Conservation (phyloP, 2,113 vertebrate genomes). For the Collichthys lucidus region DNA sequence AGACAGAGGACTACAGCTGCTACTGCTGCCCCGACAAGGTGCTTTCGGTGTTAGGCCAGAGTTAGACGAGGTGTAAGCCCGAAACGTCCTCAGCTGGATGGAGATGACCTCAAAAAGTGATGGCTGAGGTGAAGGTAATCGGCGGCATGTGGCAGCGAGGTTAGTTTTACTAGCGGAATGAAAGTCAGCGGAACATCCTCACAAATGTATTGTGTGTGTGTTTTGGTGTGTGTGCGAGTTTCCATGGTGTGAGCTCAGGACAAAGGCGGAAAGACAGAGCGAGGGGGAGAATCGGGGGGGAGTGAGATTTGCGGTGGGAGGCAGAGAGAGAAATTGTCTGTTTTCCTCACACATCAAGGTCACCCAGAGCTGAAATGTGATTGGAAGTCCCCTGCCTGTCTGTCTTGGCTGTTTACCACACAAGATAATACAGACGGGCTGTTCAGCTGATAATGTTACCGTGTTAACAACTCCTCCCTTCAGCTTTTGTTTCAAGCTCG, state of each 20-base stretch:
- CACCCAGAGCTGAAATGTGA: constrained; percentile 65
- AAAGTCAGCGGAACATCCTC: constrained; percentile 18
- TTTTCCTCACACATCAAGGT: constrained; percentile 71
- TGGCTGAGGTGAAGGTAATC: not conserved
- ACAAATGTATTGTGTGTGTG: not conserved
- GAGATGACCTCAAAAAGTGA: constrained; percentile 8
- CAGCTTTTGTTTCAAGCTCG: constrained; percentile 73
- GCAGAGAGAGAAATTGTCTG: constrained; percentile 53
- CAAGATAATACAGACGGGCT: constrained; percentile 58
- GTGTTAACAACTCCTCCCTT: constrained; percentile 70
- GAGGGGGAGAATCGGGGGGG: constrained; percentile 25
- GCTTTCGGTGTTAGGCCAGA: constrained; percentile 4
- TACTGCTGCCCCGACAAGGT: constrained; percentile 9
- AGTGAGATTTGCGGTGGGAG: constrained; percentile 43
- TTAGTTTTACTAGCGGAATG: not conserved
- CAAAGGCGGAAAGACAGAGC: constrained; percentile 42
- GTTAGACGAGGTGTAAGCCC: not conserved
- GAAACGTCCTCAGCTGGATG: constrained; percentile 19
- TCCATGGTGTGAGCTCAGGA: constrained; percentile 22
- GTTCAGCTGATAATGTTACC: constrained; percentile 73
- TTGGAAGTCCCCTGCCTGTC: constrained; percentile 67
- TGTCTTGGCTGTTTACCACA: constrained; percentile 64
- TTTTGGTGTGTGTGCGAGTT: constrained; percentile 20
- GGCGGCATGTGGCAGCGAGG: not conserved
- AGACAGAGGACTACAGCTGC: constrained; percentile 10